Conservation (phyloP, 2,113 vertebrate genomes). For the Spea bombifrons region DNA sequence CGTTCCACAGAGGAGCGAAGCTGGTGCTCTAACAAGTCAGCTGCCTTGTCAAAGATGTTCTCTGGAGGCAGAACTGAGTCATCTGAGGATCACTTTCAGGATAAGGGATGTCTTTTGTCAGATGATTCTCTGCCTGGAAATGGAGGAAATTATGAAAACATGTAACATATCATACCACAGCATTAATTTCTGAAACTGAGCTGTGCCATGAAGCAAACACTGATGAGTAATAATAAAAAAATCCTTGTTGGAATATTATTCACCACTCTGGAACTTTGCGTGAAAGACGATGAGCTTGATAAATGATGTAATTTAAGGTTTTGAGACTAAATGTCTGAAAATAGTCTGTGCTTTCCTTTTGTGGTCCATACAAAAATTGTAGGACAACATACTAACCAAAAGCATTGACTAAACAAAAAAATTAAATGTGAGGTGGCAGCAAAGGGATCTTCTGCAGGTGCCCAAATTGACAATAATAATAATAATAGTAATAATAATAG, state of each 20-base stretch:
- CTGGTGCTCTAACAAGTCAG: background rate
- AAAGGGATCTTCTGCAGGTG: too few relatives aligned
- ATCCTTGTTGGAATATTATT: background rate
- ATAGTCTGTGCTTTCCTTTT: too few relatives aligned
- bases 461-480: too few relatives aligned
- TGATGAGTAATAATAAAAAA: background rate
- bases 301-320: too few relatives aligned
- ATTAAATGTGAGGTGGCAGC: too few relatives aligned
- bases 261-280: background rate
- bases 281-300: too few relatives aligned
- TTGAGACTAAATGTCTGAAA: too few relatives aligned
- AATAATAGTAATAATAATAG: too few relatives aligned
- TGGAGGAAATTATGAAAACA: background rate
- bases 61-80: constrained; percentile 19
- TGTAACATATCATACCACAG: background rate
- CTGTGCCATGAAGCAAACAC: background rate
- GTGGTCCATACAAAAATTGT: too few relatives aligned
- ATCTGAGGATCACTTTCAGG: constrained; percentile 32
- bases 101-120: constrained; percentile 37
- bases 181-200: background rate
- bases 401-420: too few relatives aligned
- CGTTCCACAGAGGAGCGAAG: background rate
- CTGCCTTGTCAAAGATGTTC: constrained; percentile 24
- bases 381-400: too few relatives aligned
- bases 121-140: constrained; percentile 28